A percentile compares a stretch with the other conserved stretches of the same genome.
These are phyloP conservation scores for Remorina albescens DNA, from an alignment of 2,797 vertebrate genomes.

Conservation along the genomic window DNA sequence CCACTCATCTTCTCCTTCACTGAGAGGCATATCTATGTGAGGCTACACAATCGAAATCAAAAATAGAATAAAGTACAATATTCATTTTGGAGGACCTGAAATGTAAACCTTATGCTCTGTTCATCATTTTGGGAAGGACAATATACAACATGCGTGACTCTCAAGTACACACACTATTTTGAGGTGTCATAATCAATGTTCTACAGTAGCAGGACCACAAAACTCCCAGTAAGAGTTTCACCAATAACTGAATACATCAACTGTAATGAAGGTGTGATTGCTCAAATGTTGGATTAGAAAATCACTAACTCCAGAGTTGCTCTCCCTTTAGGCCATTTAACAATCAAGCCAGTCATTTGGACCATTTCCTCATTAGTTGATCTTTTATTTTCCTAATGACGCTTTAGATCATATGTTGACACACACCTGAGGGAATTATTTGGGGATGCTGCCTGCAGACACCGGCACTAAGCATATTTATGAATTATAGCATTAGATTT, in stretches of 20 bases:
- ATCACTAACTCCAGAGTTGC: background rate
- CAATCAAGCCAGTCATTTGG: background rate
- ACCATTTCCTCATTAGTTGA: background rate
- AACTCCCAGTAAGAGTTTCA: background rate
- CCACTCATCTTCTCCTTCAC: background rate
- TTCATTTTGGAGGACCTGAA: no score
- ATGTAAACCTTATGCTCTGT: no score
- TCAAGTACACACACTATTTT: no score
- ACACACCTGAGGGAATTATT: no score
- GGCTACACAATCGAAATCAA: no score
- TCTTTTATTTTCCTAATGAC: constrained; percentile 2
- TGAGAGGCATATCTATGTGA: no score
- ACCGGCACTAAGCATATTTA: background rate
- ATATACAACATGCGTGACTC: no score
- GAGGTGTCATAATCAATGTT: no score
- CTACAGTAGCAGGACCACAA: background rate
- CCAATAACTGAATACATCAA: background rate
- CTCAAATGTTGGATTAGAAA: background rate
- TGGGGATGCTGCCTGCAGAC: background rate
- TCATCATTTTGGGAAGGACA: no score
- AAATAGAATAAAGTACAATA: no score
- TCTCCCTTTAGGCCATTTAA: background rate
- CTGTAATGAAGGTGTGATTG: background rate
- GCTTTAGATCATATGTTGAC: no score
- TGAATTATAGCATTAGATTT: background rate